phyloP scores from a whole-genome alignment of 2,888 invertebrate genomes.

The Blastobasis lacticolella region DNA sequence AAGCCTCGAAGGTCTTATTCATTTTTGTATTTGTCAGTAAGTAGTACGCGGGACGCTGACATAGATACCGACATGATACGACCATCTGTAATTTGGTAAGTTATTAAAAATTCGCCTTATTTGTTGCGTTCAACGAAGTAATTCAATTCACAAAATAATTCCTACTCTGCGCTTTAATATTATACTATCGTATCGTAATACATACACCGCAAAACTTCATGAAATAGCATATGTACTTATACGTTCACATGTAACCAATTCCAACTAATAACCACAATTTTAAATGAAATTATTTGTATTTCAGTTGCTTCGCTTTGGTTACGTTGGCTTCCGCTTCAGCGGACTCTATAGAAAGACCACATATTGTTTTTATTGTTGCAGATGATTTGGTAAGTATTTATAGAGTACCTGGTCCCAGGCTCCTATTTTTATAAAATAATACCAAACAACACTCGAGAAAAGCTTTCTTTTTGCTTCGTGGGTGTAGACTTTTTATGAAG shows the following conservation, averaged over 20 bases:
- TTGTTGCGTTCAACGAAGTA: too few species aligned
- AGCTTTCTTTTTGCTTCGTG: too few species aligned
- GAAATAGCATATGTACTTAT: too few species aligned
- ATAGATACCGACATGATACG: background rate
- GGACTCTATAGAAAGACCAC: constrained; percentile 48
- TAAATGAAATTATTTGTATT: background rate
- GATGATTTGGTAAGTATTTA: constrained; percentile 81
- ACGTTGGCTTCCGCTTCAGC: constrained; percentile 5
- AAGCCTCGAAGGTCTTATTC: background rate
- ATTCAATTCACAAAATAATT: too few species aligned
- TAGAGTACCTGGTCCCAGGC: background rate
- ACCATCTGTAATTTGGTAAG: constrained; percentile 2
- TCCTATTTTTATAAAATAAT: too few species aligned
- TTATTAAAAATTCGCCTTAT: background rate
- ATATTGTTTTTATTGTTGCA: constrained; percentile 83
- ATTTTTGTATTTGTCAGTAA: background rate
- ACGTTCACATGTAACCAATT: too few species aligned
- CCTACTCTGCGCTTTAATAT: too few species aligned
- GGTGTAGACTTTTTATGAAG: too few species aligned
- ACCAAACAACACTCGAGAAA: too few species aligned
- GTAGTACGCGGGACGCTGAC: background rate
- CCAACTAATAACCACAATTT: too few species aligned
- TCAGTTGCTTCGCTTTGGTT: constrained; percentile 16
- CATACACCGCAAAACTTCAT: too few species aligned
- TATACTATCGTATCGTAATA: too few species aligned